A percentile compares a stretch with the other conserved stretches of the same genome.
These are phyloP conservation scores for Acleris laterana DNA, from an alignment of 2,888 invertebrate species.

Conservation along the genomic window DNA sequence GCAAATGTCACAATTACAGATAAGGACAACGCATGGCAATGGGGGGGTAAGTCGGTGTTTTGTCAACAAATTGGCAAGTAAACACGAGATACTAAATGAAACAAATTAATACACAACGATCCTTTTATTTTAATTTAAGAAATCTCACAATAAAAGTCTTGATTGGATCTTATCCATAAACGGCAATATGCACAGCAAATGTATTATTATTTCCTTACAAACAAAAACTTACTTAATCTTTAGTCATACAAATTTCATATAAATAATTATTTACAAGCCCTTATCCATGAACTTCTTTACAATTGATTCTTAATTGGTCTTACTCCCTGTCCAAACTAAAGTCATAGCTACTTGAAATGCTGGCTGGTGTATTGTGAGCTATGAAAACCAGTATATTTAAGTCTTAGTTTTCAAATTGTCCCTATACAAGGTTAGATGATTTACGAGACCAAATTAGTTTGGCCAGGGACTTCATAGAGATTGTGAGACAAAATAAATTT, in stretches of 20 bases:
- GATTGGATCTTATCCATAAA: constrained; percentile 83
- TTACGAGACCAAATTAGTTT: not conserved
- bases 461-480: constrained; percentile 16
- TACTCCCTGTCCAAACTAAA: not conserved
- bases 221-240: constrained; percentile 57
- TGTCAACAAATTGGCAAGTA: no score
- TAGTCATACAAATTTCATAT: constrained; percentile 57
- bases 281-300: constrained; percentile 53
- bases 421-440: not conserved
- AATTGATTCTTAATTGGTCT: constrained; percentile 27
- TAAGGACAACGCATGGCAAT: no score
- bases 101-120: constrained; percentile 71
- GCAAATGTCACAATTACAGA: no score
- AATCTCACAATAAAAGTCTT: constrained; percentile 81
- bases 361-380: no score
- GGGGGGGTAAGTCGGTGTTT: no score
- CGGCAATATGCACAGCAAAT: constrained; percentile 80
- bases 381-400: no score
- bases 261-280: constrained; percentile 72
- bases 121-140: constrained; percentile 74
- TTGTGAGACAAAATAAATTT: not conserved
- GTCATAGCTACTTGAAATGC: no score
- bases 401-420: no score
- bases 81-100: constrained; percentile 47
- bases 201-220: constrained; percentile 56